phyloP scores from a whole-genome alignment of 35 echinoderm and acorn worm genomes.

The Stichopus chloronotus region DNA sequence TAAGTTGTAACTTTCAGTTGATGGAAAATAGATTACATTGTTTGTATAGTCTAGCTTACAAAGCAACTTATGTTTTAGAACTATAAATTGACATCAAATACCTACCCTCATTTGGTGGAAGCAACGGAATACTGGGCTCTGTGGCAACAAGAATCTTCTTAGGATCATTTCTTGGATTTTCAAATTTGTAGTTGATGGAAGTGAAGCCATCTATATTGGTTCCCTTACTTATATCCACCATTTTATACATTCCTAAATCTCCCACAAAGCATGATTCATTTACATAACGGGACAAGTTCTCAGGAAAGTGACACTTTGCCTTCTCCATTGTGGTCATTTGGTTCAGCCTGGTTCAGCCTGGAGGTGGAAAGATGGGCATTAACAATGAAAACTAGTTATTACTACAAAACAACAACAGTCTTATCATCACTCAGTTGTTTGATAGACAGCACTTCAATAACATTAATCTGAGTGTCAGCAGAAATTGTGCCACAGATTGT shows the following conservation, averaged over 20 bases:
- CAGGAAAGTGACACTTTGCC: not conserved
- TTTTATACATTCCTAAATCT: slow-evolving; percentile 11
- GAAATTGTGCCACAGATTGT: too few relatives aligned
- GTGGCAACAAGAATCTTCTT: not conserved
- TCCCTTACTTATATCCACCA: not conserved
- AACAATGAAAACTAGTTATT: too few relatives aligned
- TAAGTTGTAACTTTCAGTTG: too few relatives aligned
- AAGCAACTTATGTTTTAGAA: too few relatives aligned
- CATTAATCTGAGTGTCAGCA: too few relatives aligned
- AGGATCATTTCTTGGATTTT: slow-evolving; percentile 27
- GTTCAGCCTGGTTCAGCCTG: too few relatives aligned
- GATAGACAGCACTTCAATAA: too few relatives aligned
- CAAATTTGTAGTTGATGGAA: not conserved
- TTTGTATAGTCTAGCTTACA: too few relatives aligned
- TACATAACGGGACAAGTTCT: not conserved
- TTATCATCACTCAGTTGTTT: too few relatives aligned
- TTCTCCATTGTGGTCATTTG: not conserved
- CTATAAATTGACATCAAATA: not conserved
- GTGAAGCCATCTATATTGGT: not conserved
- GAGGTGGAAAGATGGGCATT: too few relatives aligned
- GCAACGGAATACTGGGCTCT: not conserved
- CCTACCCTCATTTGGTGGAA: slow-evolving; percentile 23
- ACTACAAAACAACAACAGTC: too few relatives aligned
- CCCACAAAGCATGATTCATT: not conserved
- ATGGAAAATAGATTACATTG: too few relatives aligned